Evolutionary conservation across 1,140 invertebrate species (phyloP).

Genomic region (Drosophila elegans): DNA sequence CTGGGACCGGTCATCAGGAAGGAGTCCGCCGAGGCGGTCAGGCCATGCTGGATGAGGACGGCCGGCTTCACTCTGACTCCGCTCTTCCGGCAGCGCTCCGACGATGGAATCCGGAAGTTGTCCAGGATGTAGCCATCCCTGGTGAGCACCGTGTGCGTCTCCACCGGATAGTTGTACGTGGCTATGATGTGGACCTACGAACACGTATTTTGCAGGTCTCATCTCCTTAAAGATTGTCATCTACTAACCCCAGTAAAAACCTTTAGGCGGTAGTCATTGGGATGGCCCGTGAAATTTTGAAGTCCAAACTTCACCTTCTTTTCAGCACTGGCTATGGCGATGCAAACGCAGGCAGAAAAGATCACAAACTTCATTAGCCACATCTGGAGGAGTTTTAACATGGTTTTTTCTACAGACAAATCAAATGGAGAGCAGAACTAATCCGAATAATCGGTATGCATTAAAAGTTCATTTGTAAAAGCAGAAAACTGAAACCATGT

Average conservation of each 20-base stretch:
- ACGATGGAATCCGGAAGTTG: neutral
- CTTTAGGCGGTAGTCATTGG: neutral
- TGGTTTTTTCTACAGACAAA: neutral
- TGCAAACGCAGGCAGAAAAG: neutral
- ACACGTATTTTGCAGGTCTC: too few species aligned
- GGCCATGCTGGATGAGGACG: conserved; percentile 88
- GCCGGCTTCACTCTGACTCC: conserved; percentile 41
- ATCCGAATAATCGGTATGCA: neutral
- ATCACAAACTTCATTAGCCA: neutral
- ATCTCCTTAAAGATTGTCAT: too few species aligned
- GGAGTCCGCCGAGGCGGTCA: conserved; percentile 86
- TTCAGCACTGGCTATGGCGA: neutral
- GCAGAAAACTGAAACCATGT: neutral
- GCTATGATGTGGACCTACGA: neutral
- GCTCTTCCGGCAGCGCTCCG: neutral
- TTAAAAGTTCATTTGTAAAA: neutral
- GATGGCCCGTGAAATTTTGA: neutral
- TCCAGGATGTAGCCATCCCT: conserved; percentile 84
- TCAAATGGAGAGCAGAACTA: neutral
- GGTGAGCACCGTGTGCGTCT: conserved; percentile 52
- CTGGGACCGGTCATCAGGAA: conserved; percentile 86
- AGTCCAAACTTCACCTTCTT: neutral
- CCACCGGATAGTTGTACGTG: neutral
- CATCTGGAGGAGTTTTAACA: neutral
- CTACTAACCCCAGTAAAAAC: neutral